phyloP scores from a whole-genome alignment of 2,797 vertebrate species.

The Sciaenops ocellatus region DNA sequence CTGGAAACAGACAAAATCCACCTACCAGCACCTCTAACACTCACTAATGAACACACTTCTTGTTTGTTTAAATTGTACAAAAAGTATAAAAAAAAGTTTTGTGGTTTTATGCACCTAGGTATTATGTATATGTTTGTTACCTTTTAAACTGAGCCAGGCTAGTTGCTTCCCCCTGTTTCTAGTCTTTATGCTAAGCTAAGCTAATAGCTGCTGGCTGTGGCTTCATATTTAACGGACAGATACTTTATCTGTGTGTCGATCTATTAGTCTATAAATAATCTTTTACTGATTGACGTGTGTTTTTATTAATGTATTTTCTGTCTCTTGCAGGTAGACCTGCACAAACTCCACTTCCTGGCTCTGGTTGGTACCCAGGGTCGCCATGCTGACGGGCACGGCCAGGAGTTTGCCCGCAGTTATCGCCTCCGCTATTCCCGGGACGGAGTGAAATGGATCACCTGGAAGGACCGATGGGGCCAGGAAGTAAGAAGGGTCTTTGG shows the following conservation, averaged over 20 bases:
- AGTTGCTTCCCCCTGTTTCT: neutral
- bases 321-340: constrained; percentile 89
- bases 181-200: neutral
- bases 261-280: neutral
- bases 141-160: neutral
- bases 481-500: constrained; percentile 84
- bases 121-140: neutral
- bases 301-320: constrained; percentile 2
- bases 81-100: neutral
- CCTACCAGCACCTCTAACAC: neutral
- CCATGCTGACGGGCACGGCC: constrained; percentile 92
- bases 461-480: constrained; percentile 92
- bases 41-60: neutral
- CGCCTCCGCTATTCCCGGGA: constrained; percentile 92
- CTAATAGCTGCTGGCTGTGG: neutral
- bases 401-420: constrained; percentile 92
- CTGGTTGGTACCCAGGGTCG: constrained; percentile 96
- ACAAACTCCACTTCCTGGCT: constrained; percentile 89
- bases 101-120: neutral
- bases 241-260: neutral
- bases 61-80: neutral
- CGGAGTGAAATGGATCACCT: constrained; percentile 91
- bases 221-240: neutral
- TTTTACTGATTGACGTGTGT: neutral
- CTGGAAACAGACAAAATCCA: neutral